Evolutionary conservation across 2,888 invertebrate species (phyloP).

Genomic region (Scaptomyza flava): DNA sequence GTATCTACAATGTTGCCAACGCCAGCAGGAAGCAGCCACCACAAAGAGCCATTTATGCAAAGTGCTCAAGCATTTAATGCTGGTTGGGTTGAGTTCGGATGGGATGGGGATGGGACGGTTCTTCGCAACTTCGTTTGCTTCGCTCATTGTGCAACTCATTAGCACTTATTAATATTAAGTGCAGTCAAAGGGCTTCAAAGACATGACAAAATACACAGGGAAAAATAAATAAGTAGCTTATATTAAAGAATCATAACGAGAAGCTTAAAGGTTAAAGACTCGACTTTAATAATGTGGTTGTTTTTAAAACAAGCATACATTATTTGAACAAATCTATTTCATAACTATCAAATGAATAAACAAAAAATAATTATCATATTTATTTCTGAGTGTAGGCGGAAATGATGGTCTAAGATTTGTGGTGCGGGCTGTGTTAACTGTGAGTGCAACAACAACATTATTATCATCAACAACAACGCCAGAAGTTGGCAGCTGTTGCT

Average conservation of each 20-base stretch:
- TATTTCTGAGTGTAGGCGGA: slow-evolving; percentile 48
- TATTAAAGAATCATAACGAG: too few species aligned
- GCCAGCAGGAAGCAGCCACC: slow-evolving; percentile 50
- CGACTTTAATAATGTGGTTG: too few species aligned
- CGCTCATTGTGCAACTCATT: slow-evolving; percentile 77
- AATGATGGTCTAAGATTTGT: slow-evolving; percentile 66
- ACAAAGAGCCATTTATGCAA: slow-evolving; percentile 64
- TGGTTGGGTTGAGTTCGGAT: slow-evolving; percentile 6
- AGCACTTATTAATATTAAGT: slow-evolving; percentile 82
- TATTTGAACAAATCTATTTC: too few species aligned
- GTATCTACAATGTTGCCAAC: slow-evolving; percentile 65
- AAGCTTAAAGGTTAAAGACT: too few species aligned
- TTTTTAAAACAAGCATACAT: too few species aligned
- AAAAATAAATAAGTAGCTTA: not conserved
- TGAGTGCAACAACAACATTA: slow-evolving; percentile 29
- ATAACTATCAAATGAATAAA: too few species aligned
- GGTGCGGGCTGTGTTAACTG: slow-evolving; percentile 14
- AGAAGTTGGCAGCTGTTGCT: slow-evolving; percentile 22
- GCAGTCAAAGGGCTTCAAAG: slow-evolving; percentile 42
- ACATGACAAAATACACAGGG: slow-evolving; percentile 12
- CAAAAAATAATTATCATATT: too few species aligned
- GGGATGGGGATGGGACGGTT: not conserved
- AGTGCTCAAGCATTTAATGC: slow-evolving; percentile 52
- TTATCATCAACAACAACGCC: slow-evolving; percentile 18
- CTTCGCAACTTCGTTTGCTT: slow-evolving; percentile 13